Conservation (phyloP, 2,797 vertebrate genomes). For the Syngnathus acus region DNA sequence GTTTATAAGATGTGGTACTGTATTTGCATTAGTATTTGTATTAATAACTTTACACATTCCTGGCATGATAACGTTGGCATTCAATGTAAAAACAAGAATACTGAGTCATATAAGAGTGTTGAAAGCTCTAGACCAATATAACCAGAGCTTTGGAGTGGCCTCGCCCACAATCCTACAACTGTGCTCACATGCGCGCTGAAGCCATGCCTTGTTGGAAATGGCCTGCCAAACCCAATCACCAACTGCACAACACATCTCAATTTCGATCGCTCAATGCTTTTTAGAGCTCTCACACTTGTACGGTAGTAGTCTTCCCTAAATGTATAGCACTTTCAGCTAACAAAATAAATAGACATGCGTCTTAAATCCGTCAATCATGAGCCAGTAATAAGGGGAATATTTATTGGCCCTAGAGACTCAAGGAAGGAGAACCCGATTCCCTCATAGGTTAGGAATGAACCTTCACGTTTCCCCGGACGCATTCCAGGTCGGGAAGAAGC, state of each 20-base stretch:
- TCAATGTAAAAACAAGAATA: neutral
- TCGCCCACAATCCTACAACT: slow-evolving; percentile 34
- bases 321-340: slow-evolving; percentile 27
- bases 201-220: slow-evolving; percentile 49
- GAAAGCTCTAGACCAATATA: slow-evolving; percentile 44
- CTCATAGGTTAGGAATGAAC: slow-evolving; percentile 15
- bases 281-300: slow-evolving; percentile 9
- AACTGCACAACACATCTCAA: slow-evolving; percentile 15
- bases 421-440: slow-evolving; percentile 3
- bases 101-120: slow-evolving; percentile 33
- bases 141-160: slow-evolving; percentile 34
- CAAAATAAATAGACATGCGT: slow-evolving; percentile 34
- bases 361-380: slow-evolving; percentile 22
- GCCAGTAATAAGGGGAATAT: slow-evolving; percentile 15
- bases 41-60: slow-evolving; percentile 20
- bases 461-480: slow-evolving; percentile 21
- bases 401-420: slow-evolving; percentile 15
- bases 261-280: slow-evolving; percentile 6
- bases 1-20: slow-evolving; percentile 3
- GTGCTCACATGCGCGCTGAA: slow-evolving; percentile 46
- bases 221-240: slow-evolving; percentile 26
- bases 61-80: slow-evolving; percentile 23
- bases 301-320: slow-evolving; percentile 16
- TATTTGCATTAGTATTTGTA: slow-evolving; percentile 3
- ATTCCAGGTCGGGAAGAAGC: slow-evolving; percentile 27